Conservation (phyloP, 2,888 invertebrate genomes). For the Hesperia comma region DNA sequence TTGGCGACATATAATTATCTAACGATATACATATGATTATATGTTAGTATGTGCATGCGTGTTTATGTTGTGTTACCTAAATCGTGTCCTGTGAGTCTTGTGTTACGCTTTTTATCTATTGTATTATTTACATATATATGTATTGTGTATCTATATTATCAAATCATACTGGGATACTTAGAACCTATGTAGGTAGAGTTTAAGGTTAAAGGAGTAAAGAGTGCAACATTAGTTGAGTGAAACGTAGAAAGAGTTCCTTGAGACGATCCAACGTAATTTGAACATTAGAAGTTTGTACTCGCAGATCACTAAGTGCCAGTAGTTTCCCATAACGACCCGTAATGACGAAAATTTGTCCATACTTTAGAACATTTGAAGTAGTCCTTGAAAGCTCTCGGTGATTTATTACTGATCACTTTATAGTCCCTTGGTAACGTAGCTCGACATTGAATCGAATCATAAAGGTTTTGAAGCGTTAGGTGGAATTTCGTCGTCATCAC, state of each 20-base stretch:
- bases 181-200: slow-evolving; percentile 47
- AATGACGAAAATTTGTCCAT: background rate
- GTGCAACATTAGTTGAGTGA: slow-evolving; percentile 3
- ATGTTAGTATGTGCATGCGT: slow-evolving; percentile 57
- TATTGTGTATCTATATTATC: slow-evolving; percentile 23
- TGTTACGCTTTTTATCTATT: slow-evolving; percentile 82
- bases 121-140: slow-evolving; percentile 48
- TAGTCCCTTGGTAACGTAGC: slow-evolving; percentile 7
- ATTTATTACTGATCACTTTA: slow-evolving; percentile 9
- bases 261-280: slow-evolving; percentile 1
- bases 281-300: slow-evolving; percentile 15
- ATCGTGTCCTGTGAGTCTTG: slow-evolving; percentile 86
- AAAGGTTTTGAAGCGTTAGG: slow-evolving; percentile 1
- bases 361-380: slow-evolving; percentile 13
- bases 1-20: slow-evolving; percentile 47
- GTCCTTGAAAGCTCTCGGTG: background rate
- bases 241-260: slow-evolving; percentile 15
- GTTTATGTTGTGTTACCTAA: slow-evolving; percentile 55
- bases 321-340: background rate
- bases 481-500: slow-evolving; percentile 19
- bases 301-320: slow-evolving; percentile 8
- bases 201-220: slow-evolving; percentile 19
- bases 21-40: slow-evolving; percentile 48
- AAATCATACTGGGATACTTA: slow-evolving; percentile 39
- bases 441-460: background rate